Evolutionary conservation across 2,113 vertebrate genomes (phyloP).

Genomic region (Struthidea cinerea): DNA sequence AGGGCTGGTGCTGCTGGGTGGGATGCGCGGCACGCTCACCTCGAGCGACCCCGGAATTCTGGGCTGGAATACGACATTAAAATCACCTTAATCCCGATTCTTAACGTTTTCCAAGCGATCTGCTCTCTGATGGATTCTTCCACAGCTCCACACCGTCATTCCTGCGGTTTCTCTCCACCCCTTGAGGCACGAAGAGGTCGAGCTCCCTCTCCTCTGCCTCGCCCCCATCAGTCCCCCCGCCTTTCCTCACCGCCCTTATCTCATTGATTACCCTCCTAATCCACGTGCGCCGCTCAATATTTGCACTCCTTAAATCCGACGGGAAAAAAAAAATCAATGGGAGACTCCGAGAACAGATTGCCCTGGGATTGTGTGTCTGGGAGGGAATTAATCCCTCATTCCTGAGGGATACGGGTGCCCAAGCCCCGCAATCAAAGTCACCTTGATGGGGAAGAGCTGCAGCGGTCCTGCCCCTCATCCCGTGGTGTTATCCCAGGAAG

Average conservation of each 20-base stretch:
- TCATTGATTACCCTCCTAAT: neutral
- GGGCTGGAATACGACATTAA: neutral
- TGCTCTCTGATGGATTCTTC: neutral
- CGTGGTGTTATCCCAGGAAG: neutral
- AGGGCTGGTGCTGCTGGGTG: accelerated
- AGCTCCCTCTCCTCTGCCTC: neutral
- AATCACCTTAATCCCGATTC: neutral
- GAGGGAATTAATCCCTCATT: neutral
- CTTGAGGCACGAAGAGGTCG: neutral
- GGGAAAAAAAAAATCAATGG: neutral
- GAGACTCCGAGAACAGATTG: neutral
- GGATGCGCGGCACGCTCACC: accelerated
- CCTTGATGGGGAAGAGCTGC: neutral
- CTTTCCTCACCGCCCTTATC: neutral
- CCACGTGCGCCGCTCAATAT: accelerated
- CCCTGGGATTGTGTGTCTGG: accelerated
- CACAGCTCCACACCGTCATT: accelerated
- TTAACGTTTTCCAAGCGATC: accelerated
- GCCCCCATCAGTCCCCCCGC: neutral
- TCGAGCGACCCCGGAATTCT: accelerated
- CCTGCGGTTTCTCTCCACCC: neutral
- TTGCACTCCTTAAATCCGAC: neutral
- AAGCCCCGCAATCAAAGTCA: accelerated
- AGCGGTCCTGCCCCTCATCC: accelerated
- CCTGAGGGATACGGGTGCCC: accelerated